Base-by-base conservation (phyloP, 2,888 invertebrate genomes). In the Acrobasis consociella region DNA sequence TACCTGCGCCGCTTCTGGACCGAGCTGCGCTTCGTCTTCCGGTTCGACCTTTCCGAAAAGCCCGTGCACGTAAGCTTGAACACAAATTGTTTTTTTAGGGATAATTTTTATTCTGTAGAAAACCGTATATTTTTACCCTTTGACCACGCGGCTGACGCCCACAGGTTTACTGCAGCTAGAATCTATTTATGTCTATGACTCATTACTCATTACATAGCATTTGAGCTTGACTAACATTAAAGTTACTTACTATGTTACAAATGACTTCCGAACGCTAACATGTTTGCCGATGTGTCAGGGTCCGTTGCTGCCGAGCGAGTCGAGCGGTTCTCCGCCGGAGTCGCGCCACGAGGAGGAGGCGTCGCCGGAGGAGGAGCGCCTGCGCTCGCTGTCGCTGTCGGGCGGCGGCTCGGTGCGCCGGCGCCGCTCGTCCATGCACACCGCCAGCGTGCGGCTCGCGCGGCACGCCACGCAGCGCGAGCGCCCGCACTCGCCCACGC, bases 11-110 rank as follows among this genome's bases (percentile, higher is more conserved):
- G 83, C 64, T 75, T 87, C 69, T 78, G 77, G 75, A 75, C 78
- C 11, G 91, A 91, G 73, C 80, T 91, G 68, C 82, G 85, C 62
- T 91, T 91, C 80, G 89, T 89, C 53, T 89, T 91, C 74, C 83
- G 80, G 66, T 89, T 91, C 72, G 83, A 86, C 39, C 82, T 78
- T 49, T 85, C 85, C 49, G 85, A 82, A 64, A 87, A 90, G 66
- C 90, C 89, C 1, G 71, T 89, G 60, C 79, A 81, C 71, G 89
- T 83, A 16, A 51, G 42, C 51, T 10, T 5, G 0, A 58, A 10
- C 17, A 31, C 5, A 31, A 31, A 31, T 31, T 31, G 31, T 7
- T 31, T 31, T 31, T 31, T 31, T 31, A 22, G 22, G 3, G 22
- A 3, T 22, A 22, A 1, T 22, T 22, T 22, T 22, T 22, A 22